Evolutionary conservation across 2,888 invertebrate genomes (phyloP), one percentile per base, ranked within the genome.

Genomic region (Acleris laterana): DNA sequence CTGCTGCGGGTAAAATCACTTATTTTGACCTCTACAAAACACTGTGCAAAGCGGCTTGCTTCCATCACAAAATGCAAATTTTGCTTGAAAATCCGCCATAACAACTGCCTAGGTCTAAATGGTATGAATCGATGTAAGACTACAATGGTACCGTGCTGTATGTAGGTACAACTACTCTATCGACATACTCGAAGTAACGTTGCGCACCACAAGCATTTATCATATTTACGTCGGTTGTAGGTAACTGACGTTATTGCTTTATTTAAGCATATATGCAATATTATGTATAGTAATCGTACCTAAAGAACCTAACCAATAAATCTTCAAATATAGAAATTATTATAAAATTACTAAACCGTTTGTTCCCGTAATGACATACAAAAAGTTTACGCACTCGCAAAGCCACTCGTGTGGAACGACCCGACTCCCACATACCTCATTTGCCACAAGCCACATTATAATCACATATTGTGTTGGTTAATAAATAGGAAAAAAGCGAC

Each of bases 401-500:
- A 76, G 55, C 74, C 85, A 85, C 71, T 87, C 81, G 84, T 81
- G 88, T 84, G 87, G 80, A 87, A 88, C 90, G 84, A 68, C 74
- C 79, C 79, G 72, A 81, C 87, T 85, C 85, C 87, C 89, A 87
- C 88, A 85, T 82, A 84, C 78, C 82, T 84, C 87, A 86, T 88
- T 88, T 85, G 84, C 87, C 88, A 89, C 85, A 84, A 84, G 85
- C 83, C 82, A 87, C 89, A 88, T 88, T 87, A 90, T 92, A 92
- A 93, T 90, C 88, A 92, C 85, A 90, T 85, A 89, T 88, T 90
- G 88, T 90, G 85, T 80, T 78, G 80, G 85, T 80, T 89, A 92
- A 89, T 90, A 91, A 90, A 91, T 90, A 89, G 88, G 89, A 90
- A 32, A 25, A 91, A 89, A 88, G 89, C 89, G 89, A 92, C 92